phyloP scores from a whole-genome alignment of 2,888 invertebrate species.

The Watsonalla cultraria region DNA sequence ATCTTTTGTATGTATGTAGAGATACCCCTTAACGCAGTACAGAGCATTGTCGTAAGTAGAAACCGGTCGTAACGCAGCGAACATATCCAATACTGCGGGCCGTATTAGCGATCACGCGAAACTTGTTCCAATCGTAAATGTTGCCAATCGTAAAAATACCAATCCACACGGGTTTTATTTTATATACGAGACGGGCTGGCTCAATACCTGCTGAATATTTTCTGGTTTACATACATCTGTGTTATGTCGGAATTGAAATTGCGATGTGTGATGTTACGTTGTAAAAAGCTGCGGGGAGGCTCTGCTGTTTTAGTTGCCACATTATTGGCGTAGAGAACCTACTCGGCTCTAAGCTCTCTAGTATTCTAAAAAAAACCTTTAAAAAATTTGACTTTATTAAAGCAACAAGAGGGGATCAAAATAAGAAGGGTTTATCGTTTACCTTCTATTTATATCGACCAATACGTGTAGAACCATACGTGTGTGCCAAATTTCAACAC shows the following conservation, averaged over 20 bases:
- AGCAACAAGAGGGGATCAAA: no score
- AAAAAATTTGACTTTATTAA: no score
- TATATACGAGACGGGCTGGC: neutral
- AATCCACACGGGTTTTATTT: slow-evolving; percentile 1
- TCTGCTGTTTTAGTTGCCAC: no score
- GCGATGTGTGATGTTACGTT: no score
- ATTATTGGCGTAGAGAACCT: no score
- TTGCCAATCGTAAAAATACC: slow-evolving; percentile 5
- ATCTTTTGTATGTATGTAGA: no score
- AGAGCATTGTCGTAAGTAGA: neutral
- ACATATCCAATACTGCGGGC: neutral
- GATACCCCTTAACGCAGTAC: neutral
- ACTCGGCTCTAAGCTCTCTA: neutral
- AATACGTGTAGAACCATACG: no score
- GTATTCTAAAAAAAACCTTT: neutral
- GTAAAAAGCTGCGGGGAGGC: no score
- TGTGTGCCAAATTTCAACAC: no score
- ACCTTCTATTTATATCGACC: no score
- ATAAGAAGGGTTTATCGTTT: no score
- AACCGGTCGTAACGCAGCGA: neutral
- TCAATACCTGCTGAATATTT: neutral
- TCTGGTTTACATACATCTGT: neutral
- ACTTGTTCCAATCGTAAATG: slow-evolving; percentile 7
- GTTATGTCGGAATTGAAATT: no score
- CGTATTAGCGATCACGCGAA: slow-evolving; percentile 4